These are phyloP conservation scores for Lepetodrilus schrolli DNA, from an alignment of 2,888 invertebrate species.

Conservation along the genomic window DNA sequence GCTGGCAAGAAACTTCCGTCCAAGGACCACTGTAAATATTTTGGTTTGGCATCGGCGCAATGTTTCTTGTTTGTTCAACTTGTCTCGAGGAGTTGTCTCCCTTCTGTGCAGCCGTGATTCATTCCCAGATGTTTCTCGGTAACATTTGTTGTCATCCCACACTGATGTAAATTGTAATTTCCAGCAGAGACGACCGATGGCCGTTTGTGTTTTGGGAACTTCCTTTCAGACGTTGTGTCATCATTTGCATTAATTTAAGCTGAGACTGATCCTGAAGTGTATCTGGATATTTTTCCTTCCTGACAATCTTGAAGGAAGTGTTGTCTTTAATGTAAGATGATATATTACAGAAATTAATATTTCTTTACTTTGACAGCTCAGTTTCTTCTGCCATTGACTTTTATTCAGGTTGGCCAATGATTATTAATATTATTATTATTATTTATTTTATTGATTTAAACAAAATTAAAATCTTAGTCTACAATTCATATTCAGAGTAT, in stretches of 20 bases:
- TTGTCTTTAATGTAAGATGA: background rate
- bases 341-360: no score
- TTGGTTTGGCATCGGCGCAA: slow-evolving; percentile 1
- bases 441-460: no score
- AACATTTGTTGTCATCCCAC: background rate
- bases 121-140: slow-evolving; percentile 1
- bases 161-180: no score
- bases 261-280: background rate
- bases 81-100: background rate
- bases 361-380: no score
- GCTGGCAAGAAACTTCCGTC: no score
- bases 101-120: slow-evolving; percentile 9
- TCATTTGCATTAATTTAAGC: background rate
- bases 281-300: background rate
- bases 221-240: background rate
- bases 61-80: slow-evolving; percentile 9
- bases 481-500: no score
- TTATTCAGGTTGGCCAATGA: no score
- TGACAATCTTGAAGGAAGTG: background rate
- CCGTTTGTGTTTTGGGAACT: no score
- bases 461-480: no score
- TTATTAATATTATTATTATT: no score
- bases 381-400: no score
- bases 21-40: slow-evolving; percentile 8
- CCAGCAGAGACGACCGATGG: no score